phyloP scores from a whole-genome alignment of 2,888 invertebrate species.

The Cheilosia soror region DNA sequence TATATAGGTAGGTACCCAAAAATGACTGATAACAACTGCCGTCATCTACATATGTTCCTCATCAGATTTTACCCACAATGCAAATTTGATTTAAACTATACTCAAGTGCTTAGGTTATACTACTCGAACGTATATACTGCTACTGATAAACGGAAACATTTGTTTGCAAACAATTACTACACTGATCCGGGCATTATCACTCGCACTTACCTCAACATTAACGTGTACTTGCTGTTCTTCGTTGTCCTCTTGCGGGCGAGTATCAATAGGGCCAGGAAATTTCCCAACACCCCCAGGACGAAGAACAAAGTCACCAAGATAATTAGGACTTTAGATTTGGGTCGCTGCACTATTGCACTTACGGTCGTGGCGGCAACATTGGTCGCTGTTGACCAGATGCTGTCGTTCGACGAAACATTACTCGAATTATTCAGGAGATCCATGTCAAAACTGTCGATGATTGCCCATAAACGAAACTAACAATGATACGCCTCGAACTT shows the following conservation, averaged over 20 bases:
- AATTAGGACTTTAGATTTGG: constrained; percentile 25
- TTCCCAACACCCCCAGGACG: constrained; percentile 89
- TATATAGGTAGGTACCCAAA: background rate
- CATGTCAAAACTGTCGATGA: constrained; percentile 47
- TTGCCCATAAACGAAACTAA: constrained; percentile 41
- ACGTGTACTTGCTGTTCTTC: constrained; percentile 91
- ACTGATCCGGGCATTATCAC: background rate
- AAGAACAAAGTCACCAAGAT: constrained; percentile 57
- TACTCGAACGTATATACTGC: background rate
- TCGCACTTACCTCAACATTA: constrained; percentile 85
- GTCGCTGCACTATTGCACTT: constrained; percentile 14
- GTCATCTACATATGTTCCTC: constrained; percentile 32
- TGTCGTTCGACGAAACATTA: constrained; percentile 24
- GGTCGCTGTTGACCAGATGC: constrained; percentile 23
- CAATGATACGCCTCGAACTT: background rate
- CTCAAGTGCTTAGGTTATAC: background rate
- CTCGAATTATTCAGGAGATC: constrained; percentile 54
- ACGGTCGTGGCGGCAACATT: constrained; percentile 14
- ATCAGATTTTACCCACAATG: constrained; percentile 9
- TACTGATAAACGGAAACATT: background rate
- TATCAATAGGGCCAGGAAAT: constrained; percentile 90
- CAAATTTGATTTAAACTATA: background rate
- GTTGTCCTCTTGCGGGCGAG: constrained; percentile 89
- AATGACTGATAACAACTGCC: constrained; percentile 38
- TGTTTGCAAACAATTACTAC: constrained; percentile 6